A percentile compares a stretch with the other conserved stretches of the same genome.
Conservation (phyloP, 2,797 vertebrate genomes). For the Tokudaia muenninki region DNA sequence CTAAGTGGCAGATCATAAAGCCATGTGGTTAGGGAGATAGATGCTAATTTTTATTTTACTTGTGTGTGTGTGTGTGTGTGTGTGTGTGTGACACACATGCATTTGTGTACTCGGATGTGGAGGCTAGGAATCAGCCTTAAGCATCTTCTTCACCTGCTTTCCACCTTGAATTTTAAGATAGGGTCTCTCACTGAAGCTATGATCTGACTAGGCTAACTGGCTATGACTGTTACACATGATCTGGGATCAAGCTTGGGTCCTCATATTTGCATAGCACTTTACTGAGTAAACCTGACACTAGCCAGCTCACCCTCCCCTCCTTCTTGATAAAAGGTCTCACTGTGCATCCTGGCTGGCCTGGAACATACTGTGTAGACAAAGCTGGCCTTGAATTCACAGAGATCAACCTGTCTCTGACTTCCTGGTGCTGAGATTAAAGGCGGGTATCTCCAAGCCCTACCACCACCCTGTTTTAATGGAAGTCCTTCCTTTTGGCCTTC, state of each 20-base stretch:
- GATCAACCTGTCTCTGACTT: neutral
- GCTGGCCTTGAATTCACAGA: neutral
- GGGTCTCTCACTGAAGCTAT: neutral
- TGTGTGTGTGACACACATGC: neutral
- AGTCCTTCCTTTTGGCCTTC: neutral
- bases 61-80: neutral
- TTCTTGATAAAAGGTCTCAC: neutral
- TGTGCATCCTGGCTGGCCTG: neutral
- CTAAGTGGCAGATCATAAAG: neutral
- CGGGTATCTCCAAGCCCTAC: neutral
- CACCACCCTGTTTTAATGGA: neutral
- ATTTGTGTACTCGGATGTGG: neutral
- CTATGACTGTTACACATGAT: neutral
- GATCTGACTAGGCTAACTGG: neutral
- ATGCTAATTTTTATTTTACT: neutral
- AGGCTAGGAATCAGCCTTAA: neutral
- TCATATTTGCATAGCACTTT: neutral
- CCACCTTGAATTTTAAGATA: neutral
- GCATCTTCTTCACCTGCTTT: neutral
- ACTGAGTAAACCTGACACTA: neutral
- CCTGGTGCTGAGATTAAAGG: neutral
- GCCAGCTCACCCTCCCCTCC: neutral
- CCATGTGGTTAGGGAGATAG: neutral
- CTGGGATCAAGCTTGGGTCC: neutral
- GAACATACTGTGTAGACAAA: neutral